Conservation (phyloP, 2,797 vertebrate genomes). For the Neosilurus mollespiculum region DNA sequence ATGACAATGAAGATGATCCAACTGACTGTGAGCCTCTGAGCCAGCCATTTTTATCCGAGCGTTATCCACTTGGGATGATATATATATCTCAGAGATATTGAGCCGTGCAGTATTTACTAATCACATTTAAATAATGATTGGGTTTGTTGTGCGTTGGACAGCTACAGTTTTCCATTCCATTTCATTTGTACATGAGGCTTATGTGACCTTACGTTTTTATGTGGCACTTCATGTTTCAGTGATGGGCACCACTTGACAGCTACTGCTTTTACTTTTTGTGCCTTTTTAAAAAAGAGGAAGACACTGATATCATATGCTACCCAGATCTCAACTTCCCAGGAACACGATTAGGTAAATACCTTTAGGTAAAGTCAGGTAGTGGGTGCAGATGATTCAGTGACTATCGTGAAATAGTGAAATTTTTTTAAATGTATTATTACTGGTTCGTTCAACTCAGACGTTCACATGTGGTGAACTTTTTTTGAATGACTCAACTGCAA, state of each 20-base stretch:
- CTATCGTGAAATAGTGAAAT: background rate
- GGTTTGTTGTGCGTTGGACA: background rate
- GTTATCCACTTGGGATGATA: no score
- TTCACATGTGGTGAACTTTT: background rate
- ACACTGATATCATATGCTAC: background rate
- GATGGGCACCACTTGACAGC: background rate
- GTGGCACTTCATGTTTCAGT: background rate
- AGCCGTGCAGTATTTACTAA: background rate
- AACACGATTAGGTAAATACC: background rate
- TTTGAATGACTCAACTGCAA: background rate
- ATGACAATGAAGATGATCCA: no score
- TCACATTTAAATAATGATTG: background rate
- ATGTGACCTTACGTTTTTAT: background rate
- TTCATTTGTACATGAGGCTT: background rate
- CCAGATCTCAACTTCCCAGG: background rate
- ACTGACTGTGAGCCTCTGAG: no score
- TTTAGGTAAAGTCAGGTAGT: background rate
- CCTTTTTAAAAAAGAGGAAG: background rate
- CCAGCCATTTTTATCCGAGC: no score
- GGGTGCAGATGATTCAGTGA: background rate
- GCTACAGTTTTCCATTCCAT: no score
- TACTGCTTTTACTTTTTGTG: background rate
- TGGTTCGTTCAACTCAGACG: background rate
- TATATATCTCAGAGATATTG: no score
- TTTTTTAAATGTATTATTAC: background rate